A percentile compares a stretch with the other conserved stretches of the same genome.
Conservation (phyloP, 2,888 invertebrate species). For the Tridacna gigas region DNA sequence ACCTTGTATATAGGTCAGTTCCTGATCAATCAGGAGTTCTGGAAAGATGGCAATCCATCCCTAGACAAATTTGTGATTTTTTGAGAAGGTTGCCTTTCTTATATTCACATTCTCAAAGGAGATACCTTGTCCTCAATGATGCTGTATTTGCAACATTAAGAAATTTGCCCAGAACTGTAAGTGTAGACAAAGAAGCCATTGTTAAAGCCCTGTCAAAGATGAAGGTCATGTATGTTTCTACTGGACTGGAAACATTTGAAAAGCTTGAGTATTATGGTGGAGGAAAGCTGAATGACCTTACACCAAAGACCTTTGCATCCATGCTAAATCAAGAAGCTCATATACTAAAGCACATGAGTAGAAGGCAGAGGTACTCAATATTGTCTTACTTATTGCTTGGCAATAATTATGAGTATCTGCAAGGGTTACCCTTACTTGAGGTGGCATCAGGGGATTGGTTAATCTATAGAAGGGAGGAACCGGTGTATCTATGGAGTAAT, state of each 20-base stretch:
- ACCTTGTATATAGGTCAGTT: conserved; percentile 44
- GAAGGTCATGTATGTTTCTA: not conserved
- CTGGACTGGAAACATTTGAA: not conserved
- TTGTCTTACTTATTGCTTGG: not conserved
- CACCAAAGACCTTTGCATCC: not conserved
- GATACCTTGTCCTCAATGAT: conserved; percentile 34
- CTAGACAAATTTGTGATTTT: not conserved
- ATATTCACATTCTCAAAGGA: conserved; percentile 8
- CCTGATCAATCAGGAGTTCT: conserved; percentile 44
- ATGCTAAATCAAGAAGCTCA: not conserved
- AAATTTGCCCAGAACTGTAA: not conserved
- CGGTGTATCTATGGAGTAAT: not conserved
- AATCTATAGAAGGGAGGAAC: not conserved
- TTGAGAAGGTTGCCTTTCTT: conserved; percentile 63
- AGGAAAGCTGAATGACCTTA: not conserved
- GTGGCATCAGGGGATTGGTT: not conserved
- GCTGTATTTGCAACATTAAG: conserved; percentile 29
- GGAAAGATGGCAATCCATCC: conserved; percentile 42
- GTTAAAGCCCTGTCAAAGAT: not conserved
- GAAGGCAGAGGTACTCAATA: not conserved
- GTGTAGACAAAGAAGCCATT: not conserved
- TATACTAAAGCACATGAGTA: not conserved
- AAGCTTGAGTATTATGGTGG: not conserved
- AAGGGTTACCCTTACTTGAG: not conserved
- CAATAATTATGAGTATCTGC: not conserved